Conservation (phyloP, 1,140 invertebrate genomes). For the Papilio polytes region DNA sequence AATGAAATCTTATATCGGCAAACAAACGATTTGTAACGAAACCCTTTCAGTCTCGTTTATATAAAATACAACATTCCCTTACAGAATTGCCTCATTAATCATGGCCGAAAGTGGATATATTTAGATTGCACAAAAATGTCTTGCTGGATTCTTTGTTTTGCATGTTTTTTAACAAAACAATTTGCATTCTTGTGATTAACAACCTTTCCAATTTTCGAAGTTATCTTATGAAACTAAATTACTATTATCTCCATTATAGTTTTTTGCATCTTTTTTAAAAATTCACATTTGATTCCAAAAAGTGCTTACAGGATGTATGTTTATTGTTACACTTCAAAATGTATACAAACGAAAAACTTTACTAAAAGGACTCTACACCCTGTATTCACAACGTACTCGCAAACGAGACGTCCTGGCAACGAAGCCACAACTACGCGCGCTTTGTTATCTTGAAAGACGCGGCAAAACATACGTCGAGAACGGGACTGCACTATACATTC, state of each 20-base stretch:
- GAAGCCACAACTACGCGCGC: constrained; percentile 4
- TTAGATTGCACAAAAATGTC: not conserved
- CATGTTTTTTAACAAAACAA: too few species aligned
- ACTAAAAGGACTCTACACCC: not conserved
- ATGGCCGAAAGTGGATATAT: constrained; percentile 1
- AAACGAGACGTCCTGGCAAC: constrained; percentile 15
- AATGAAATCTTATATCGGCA: not conserved
- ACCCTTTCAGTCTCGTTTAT: constrained; percentile 20
- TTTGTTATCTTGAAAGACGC: constrained; percentile 20
- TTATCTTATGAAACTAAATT: too few species aligned
- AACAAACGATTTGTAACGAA: constrained; percentile 4
- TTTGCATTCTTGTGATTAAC: too few species aligned
- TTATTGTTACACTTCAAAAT: not conserved
- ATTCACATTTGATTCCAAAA: not conserved
- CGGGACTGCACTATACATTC: not conserved
- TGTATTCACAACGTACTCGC: not conserved
- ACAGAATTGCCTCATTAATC: constrained; percentile 12
- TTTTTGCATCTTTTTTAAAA: not conserved
- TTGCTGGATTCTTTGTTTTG: not conserved
- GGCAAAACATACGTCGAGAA: constrained; percentile 11
- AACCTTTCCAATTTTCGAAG: too few species aligned
- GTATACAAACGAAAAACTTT: not conserved
- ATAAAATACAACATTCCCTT: constrained; percentile 17
- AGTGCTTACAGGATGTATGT: not conserved
- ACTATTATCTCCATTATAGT: too few species aligned